phyloP scores from a whole-genome alignment of 1,140 invertebrate genomes.

The Heliothis virescens region DNA sequence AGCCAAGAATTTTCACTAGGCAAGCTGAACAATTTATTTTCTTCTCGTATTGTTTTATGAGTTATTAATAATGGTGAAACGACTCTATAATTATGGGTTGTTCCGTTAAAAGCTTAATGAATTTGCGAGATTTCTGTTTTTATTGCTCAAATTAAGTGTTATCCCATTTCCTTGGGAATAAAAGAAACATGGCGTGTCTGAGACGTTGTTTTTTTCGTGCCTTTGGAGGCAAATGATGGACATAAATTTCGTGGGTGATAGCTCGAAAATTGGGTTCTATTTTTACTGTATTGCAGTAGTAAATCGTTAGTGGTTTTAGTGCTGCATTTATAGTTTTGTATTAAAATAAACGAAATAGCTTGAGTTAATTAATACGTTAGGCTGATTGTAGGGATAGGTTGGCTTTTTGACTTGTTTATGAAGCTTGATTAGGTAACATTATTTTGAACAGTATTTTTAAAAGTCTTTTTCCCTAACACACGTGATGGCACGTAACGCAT shows the following conservation, averaged over 20 bases:
- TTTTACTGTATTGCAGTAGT: constrained; percentile 31
- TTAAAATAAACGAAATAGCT: background rate
- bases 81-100: constrained; percentile 49
- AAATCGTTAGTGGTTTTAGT: constrained; percentile 10
- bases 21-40: constrained; percentile 45
- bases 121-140: constrained; percentile 49
- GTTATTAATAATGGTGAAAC: constrained; percentile 49
- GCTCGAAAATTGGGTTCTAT: constrained; percentile 36
- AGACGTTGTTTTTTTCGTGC: constrained; percentile 30
- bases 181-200: constrained; percentile 43
- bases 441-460: too few relatives aligned
- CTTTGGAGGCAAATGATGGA: constrained; percentile 28
- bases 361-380: background rate
- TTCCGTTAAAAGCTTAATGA: constrained; percentile 48
- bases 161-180: constrained; percentile 39
- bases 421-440: background rate
- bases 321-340: constrained; percentile 24
- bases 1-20: constrained; percentile 49
- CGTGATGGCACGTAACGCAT: background rate
- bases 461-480: too few relatives aligned
- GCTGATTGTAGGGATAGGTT: background rate
- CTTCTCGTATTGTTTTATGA: constrained; percentile 50
- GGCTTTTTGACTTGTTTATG: background rate
- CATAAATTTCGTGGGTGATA: constrained; percentile 38
- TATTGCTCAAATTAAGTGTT: constrained; percentile 50